These are phyloP conservation scores for Lepas anatifera DNA, from an alignment of 2,888 invertebrate species.

Conservation along the genomic window DNA sequence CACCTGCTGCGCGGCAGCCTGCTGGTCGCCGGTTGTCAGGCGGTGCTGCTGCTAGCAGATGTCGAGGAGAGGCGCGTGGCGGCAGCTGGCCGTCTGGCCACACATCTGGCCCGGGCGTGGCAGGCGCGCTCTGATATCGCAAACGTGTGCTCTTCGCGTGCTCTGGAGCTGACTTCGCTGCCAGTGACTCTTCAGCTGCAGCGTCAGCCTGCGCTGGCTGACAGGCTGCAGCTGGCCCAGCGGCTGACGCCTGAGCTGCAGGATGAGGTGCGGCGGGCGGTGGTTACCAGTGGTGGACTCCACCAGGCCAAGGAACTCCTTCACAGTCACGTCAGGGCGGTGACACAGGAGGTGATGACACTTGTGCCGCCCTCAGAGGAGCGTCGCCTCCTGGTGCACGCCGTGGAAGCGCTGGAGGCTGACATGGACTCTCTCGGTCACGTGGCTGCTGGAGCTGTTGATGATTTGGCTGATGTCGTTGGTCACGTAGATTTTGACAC, in stretches of 20 bases:
- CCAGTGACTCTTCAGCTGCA: not conserved
- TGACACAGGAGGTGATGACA: too few species aligned
- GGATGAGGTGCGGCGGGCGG: not conserved
- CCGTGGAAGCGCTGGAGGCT: too few species aligned
- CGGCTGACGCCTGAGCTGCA: not conserved
- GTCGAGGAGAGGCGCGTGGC: not conserved
- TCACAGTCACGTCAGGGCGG: too few species aligned
- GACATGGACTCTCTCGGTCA: too few species aligned
- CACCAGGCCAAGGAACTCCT: too few species aligned
- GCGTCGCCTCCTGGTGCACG: too few species aligned
- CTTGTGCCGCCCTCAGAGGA: too few species aligned
- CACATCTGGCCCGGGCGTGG: not conserved
- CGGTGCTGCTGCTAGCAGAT: not conserved
- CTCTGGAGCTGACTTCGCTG: not conserved
- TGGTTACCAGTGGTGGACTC: not conserved
- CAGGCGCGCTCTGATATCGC: not conserved
- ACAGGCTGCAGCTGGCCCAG: not conserved
- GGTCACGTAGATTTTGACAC: too few species aligned
- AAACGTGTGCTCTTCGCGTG: not conserved
- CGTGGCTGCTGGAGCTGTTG: too few species aligned
- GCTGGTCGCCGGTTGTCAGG: not conserved
- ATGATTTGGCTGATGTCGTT: too few species aligned
- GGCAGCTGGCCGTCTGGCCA: not conserved
- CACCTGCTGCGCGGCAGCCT: not conserved
- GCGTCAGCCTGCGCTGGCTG: not conserved